phyloP scores from a whole-genome alignment of 2,888 invertebrate species.

The Eremobia ochroleuca region DNA sequence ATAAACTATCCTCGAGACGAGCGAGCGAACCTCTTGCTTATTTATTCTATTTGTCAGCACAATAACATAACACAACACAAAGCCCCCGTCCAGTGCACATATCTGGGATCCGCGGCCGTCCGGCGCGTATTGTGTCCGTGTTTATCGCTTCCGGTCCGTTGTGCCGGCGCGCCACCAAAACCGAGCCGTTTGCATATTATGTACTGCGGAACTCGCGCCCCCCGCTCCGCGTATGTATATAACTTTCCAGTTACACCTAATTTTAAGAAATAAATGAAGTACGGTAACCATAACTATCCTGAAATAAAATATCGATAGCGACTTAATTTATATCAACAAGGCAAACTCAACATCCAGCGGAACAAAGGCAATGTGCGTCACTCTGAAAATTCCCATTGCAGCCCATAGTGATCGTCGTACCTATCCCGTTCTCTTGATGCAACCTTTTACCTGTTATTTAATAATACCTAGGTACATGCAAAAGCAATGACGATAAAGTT shows the following conservation, averaged over 20 bases:
- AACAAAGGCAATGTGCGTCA: background rate
- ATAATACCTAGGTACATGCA: too few relatives aligned
- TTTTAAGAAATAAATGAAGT: background rate
- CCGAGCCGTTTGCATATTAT: slow-evolving; percentile 56
- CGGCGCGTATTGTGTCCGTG: slow-evolving; percentile 59
- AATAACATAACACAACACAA: slow-evolving; percentile 58
- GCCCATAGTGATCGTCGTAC: too few relatives aligned
- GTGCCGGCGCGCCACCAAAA: slow-evolving; percentile 60
- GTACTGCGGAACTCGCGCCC: slow-evolving; percentile 26
- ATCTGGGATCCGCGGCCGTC: slow-evolving; percentile 49
- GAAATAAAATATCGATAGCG: background rate
- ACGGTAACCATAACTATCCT: background rate
- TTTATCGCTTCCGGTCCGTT: slow-evolving; percentile 63
- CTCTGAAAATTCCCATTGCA: too few relatives aligned
- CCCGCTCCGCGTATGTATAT: background rate
- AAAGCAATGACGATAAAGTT: too few relatives aligned
- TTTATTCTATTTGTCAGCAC: slow-evolving; percentile 40
- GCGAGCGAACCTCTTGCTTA: slow-evolving; percentile 19
- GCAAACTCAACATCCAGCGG: background rate
- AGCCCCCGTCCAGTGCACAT: slow-evolving; percentile 59
- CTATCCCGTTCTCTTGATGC: background rate
- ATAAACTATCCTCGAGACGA: background rate
- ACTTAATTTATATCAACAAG: background rate
- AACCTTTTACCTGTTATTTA: background rate
- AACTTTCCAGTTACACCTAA: too few relatives aligned